A percentile compares a stretch with the other conserved stretches of the same genome.
Conservation (phyloP, 2,113 vertebrate genomes). For the Hippocampus guttulatus region DNA sequence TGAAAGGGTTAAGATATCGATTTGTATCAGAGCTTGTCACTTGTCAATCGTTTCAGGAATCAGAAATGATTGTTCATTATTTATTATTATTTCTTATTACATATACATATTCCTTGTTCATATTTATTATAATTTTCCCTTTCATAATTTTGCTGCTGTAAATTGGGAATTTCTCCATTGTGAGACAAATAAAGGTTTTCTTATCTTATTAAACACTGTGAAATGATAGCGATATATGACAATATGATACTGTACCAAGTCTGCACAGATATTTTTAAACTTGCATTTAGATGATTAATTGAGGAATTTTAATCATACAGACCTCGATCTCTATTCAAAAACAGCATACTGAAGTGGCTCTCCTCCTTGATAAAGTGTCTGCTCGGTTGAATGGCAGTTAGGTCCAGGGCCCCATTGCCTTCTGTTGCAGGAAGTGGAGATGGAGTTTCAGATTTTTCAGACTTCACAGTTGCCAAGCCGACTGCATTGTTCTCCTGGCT, state of each 20-base stretch:
- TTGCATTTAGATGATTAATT: background rate
- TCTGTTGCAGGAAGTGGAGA: slow-evolving; percentile 77
- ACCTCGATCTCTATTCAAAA: slow-evolving; percentile 96
- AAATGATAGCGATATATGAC: background rate
- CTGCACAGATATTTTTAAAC: background rate
- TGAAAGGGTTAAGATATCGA: background rate
- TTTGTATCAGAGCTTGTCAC: background rate
- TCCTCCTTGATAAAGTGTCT: slow-evolving; percentile 92
- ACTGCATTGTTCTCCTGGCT: slow-evolving; percentile 71
- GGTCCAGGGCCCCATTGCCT: slow-evolving; percentile 89
- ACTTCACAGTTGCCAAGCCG: slow-evolving; percentile 81
- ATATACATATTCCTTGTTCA: no score
- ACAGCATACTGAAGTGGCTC: slow-evolving; percentile 92
- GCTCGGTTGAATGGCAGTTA: slow-evolving; percentile 84
- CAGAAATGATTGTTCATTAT: background rate
- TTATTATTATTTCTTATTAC: no score
- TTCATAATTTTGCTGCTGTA: no score
- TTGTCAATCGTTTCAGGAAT: background rate
- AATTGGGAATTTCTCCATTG: no score
- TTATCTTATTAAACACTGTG: background rate
- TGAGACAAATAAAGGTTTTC: no score
- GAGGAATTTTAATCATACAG: slow-evolving; percentile 74
- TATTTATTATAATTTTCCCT: no score
- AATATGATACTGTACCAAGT: background rate
- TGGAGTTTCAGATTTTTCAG: slow-evolving; percentile 89